Evolutionary conservation across 2,797 vertebrate genomes (phyloP).

Genomic region (Brachymystax lenok): DNA sequence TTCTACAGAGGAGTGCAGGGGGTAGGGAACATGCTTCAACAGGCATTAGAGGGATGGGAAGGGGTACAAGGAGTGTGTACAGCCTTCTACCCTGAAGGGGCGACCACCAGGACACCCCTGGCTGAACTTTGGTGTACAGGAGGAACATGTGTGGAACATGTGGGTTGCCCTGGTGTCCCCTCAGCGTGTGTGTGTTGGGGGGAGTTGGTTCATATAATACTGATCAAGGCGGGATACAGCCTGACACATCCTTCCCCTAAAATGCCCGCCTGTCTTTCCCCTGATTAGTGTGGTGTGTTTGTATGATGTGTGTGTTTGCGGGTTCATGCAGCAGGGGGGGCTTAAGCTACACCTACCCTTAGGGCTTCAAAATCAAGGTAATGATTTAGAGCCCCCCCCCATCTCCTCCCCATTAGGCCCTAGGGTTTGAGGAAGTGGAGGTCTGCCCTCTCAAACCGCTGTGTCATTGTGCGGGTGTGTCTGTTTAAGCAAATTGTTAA

Average conservation of each 20-base stretch:
- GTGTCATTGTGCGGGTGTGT: no score
- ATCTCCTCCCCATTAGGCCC: slow-evolving; percentile 50
- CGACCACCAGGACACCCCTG: slow-evolving; percentile 41
- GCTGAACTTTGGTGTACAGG: slow-evolving; percentile 60
- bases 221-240: slow-evolving; percentile 59
- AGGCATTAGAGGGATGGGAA: slow-evolving; percentile 8
- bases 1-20: background rate
- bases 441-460: no score
- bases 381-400: slow-evolving; percentile 69
- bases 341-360: slow-evolving; percentile 62
- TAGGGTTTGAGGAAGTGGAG: slow-evolving; percentile 70
- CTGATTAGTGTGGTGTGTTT: slow-evolving; percentile 31
- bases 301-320: slow-evolving; percentile 9
- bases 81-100: no score
- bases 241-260: slow-evolving; percentile 56
- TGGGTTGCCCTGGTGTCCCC: slow-evolving; percentile 55
- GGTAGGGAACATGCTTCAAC: background rate
- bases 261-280: slow-evolving; percentile 52
- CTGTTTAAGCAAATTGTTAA: no score
- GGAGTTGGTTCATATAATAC: slow-evolving; percentile 48
- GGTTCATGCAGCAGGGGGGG: background rate
- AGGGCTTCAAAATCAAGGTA: slow-evolving; percentile 75
- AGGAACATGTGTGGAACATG: slow-evolving; percentile 79
- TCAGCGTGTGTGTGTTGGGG: slow-evolving; percentile 25
- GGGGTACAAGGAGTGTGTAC: slow-evolving; percentile 40